phyloP scores from a whole-genome alignment of 2,113 vertebrate genomes.

The Melanocharis versteri region DNA sequence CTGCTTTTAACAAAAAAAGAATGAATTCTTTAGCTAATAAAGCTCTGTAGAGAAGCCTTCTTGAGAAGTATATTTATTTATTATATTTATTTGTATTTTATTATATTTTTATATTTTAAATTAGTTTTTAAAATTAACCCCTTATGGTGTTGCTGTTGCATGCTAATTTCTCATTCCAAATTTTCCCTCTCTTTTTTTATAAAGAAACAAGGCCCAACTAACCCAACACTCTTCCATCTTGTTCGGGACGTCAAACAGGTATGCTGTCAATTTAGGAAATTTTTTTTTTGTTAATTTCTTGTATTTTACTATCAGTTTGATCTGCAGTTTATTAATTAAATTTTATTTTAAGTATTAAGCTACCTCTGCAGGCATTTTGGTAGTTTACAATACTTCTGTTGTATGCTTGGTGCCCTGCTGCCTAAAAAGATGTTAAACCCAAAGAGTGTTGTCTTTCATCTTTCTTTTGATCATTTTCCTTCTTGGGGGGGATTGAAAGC shows the following conservation, averaged over 20 bases:
- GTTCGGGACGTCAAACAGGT: slow-evolving; percentile 98
- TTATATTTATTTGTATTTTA: background rate
- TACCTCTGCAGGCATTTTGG: background rate
- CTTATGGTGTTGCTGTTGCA: background rate
- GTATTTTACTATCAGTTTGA: background rate
- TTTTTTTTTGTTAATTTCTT: background rate
- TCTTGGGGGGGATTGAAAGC: background rate
- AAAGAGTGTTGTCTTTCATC: background rate
- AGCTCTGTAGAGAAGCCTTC: background rate
- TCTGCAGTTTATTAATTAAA: background rate
- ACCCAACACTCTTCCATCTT: slow-evolving; percentile 92
- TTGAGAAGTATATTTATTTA: background rate
- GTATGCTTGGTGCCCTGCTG: background rate
- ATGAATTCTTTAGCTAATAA: background rate
- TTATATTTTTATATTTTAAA: background rate
- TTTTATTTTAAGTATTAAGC: background rate
- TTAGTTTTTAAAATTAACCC: background rate
- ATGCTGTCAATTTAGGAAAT: background rate
- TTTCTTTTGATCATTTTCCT: background rate
- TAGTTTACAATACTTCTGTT: background rate
- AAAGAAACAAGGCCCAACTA: slow-evolving; percentile 94
- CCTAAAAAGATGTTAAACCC: background rate
- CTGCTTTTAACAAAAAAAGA: background rate
- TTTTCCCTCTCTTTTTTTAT: background rate
- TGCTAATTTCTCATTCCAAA: background rate